These are phyloP conservation scores for Drosophila virilis DNA, from an alignment of 1,140 invertebrate genomes.

Conservation along the genomic window DNA sequence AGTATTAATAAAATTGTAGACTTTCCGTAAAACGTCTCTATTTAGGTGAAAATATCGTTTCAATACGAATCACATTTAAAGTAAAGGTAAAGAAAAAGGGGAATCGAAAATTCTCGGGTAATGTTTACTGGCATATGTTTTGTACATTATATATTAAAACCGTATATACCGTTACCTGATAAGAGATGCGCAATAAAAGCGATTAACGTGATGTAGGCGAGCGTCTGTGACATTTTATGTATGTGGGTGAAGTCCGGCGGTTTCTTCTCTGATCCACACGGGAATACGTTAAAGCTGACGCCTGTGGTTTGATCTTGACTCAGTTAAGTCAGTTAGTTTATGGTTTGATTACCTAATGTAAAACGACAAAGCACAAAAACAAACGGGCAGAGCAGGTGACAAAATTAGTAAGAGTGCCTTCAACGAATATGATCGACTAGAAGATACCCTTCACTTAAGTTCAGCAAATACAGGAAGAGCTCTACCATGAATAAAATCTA, in stretches of 20 bases:
- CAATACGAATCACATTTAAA: no score
- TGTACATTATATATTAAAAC: no score
- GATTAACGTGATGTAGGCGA: conserved; percentile 64
- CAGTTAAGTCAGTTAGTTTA: conserved; percentile 4
- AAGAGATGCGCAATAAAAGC: conserved; percentile 65
- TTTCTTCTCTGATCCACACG: conserved; percentile 1
- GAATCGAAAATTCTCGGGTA: no score
- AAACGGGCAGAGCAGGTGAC: neutral
- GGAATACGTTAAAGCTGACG: neutral
- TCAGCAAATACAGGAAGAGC: no score
- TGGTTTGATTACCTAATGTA: conserved; percentile 11
- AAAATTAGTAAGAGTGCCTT: neutral
- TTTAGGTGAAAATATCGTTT: no score
- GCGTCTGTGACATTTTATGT: conserved; percentile 51
- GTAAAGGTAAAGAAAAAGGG: no score
- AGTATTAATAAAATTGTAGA: no score
- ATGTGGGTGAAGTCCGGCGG: neutral
- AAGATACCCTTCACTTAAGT: neutral
- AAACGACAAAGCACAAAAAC: neutral
- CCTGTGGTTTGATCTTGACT: conserved; percentile 15
- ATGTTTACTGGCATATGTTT: no score
- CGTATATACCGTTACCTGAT: conserved; percentile 59
- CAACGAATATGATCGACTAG: neutral
- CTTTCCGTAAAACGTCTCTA: no score
- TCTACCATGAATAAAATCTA: no score